These are phyloP conservation scores for Lasioglossum lativentre DNA, from an alignment of 2,888 invertebrate species.

Conservation along the genomic window DNA sequence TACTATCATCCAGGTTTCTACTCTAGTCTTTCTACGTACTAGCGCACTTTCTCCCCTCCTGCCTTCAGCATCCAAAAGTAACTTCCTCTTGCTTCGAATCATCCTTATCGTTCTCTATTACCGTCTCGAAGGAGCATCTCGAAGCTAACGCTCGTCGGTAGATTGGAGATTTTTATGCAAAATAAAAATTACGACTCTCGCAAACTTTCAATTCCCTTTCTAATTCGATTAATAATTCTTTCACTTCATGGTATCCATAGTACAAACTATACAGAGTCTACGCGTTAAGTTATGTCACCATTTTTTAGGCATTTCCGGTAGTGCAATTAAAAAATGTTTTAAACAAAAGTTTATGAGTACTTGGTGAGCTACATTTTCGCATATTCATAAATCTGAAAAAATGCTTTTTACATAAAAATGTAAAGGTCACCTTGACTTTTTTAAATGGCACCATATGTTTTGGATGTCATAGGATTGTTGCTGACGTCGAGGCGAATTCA, in stretches of 20 bases:
- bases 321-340: no score
- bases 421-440: no score
- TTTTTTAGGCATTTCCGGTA: no score
- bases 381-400: no score
- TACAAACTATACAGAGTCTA: no score
- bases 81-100: background rate
- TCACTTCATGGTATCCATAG: background rate
- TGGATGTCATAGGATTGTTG: no score
- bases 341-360: no score
- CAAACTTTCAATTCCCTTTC: background rate
- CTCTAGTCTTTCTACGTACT: conserved; percentile 67
- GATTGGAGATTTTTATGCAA: background rate
- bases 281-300: no score
- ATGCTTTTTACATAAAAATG: no score
- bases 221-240: background rate
- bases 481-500: no score
- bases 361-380: no score
- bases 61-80: background rate
- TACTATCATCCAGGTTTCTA: conserved; percentile 74
- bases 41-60: conserved; percentile 52
- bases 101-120: background rate
- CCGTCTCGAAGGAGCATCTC: background rate
- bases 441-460: no score
- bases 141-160: background rate
- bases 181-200: background rate